Percentiles rank a stretch among this genome's conserved stretches.
Evolutionary conservation across 2,797 vertebrate genomes (phyloP).

Genomic region (Pipistrellus kuhlii): DNA sequence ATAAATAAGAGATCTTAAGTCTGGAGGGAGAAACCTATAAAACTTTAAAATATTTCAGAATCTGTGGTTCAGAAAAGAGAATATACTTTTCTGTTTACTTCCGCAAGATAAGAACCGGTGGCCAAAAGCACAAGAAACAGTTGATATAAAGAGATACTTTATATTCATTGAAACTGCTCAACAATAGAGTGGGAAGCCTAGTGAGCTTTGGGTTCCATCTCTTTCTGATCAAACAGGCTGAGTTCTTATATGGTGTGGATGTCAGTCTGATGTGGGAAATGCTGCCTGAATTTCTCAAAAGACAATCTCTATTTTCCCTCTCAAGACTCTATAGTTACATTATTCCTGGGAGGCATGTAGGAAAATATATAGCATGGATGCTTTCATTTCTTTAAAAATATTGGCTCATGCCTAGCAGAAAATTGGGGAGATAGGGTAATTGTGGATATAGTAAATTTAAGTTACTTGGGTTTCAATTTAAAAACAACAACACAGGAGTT

Average conservation of each 20-base stretch:
- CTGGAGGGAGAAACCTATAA: not conserved
- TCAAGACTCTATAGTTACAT: constrained; percentile 45
- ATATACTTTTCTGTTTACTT: not conserved
- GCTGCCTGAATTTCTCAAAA: not conserved
- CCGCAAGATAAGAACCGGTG: not conserved
- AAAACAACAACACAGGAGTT: constrained; percentile 43
- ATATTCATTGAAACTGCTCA: not conserved
- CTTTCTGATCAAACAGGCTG: not conserved
- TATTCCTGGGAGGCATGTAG: constrained; percentile 52
- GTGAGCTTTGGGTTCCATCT: not conserved
- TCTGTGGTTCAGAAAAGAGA: not conserved
- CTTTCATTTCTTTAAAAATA: constrained; percentile 75
- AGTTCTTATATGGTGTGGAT: not conserved
- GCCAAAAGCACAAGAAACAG: not conserved
- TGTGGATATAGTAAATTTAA: constrained; percentile 42
- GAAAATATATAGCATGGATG: constrained; percentile 23
- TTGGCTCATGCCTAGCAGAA: constrained; percentile 69
- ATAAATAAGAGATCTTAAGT: not conserved
- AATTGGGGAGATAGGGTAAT: constrained; percentile 30
- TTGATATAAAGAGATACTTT: not conserved
- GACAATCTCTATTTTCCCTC: not conserved
- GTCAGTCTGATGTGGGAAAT: not conserved
- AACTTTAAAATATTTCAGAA: not conserved
- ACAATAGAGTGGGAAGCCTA: not conserved
- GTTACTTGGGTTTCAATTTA: constrained; percentile 65